Evolutionary conservation across 2,888 invertebrate species (phyloP).

Genomic region (Patella depressa): DNA sequence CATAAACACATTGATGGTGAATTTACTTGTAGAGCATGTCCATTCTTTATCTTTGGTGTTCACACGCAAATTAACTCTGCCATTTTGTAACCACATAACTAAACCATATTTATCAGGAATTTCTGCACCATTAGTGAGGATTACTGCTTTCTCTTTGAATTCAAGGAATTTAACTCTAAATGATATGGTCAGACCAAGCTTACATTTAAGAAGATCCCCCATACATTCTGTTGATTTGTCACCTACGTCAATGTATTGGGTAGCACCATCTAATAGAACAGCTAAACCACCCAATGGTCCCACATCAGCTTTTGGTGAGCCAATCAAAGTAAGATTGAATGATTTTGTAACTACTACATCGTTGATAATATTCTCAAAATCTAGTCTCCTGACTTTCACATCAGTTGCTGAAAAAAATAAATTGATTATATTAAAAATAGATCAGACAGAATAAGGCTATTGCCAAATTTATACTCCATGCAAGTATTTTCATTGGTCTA

Average conservation of each 20-base stretch:
- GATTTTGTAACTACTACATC: constrained; percentile 36
- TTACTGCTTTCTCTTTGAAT: constrained; percentile 34
- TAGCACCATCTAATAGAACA: constrained; percentile 46
- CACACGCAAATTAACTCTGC: constrained; percentile 38
- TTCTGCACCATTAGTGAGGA: constrained; percentile 47
- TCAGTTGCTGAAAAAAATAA: constrained; percentile 36
- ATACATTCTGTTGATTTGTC: constrained; percentile 38
- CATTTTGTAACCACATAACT: constrained; percentile 44
- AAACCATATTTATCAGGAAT: constrained; percentile 37
- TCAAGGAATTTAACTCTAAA: constrained; percentile 39
- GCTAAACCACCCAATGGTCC: constrained; percentile 53
- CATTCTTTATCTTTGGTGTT: constrained; percentile 44
- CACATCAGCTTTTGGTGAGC: constrained; percentile 41
- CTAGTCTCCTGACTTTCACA: constrained; percentile 37
- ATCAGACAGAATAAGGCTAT: no score
- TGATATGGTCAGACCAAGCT: constrained; percentile 42
- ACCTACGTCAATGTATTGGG: constrained; percentile 52
- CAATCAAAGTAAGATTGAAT: constrained; percentile 40
- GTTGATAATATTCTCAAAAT: constrained; percentile 43
- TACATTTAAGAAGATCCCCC: constrained; percentile 39
- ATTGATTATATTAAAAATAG: constrained; percentile 5
- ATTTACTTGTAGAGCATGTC: constrained; percentile 36
- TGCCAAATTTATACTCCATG: no score
- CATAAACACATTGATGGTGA: constrained; percentile 33
- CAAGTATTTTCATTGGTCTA: no score